These are phyloP conservation scores for Daphoenositta chrysoptera DNA, from an alignment of 2,113 vertebrate species.

Conservation along the genomic window DNA sequence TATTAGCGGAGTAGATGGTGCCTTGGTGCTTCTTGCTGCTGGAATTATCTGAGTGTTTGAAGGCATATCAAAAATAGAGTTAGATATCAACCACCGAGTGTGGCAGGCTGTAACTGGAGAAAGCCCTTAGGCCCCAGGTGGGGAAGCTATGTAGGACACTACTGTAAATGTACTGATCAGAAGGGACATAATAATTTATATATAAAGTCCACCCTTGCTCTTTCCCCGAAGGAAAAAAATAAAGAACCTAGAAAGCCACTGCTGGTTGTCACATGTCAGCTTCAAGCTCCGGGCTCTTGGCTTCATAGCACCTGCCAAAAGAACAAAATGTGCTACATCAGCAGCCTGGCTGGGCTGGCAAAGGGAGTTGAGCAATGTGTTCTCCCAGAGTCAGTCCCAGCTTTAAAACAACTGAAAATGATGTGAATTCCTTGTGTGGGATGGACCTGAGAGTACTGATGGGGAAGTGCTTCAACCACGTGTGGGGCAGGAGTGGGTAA, in stretches of 20 bases:
- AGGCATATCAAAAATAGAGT: not conserved
- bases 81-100: not conserved
- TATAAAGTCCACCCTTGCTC: not conserved
- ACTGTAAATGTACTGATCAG: not conserved
- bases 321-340: not conserved
- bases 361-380: not conserved
- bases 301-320: conserved; percentile 56
- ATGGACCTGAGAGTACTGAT: not conserved
- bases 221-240: not conserved
- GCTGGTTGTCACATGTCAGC: not conserved
- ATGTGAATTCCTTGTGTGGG: rapidly evolving
- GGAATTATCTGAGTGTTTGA: not conserved
- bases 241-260: not conserved
- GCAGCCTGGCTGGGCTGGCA: not conserved
- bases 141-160: not conserved
- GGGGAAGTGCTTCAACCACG: not conserved
- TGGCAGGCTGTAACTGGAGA: not conserved
- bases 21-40: conserved; percentile 5
- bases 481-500: not conserved
- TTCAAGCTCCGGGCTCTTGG: not conserved
- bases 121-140: not conserved
- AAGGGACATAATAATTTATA: conserved; percentile 46
- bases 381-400: not conserved
- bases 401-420: not conserved
- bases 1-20: not conserved